These are phyloP conservation scores for Cremastobaeus sp. DNA, from an alignment of 2,888 invertebrate genomes.

Conservation along the genomic window DNA sequence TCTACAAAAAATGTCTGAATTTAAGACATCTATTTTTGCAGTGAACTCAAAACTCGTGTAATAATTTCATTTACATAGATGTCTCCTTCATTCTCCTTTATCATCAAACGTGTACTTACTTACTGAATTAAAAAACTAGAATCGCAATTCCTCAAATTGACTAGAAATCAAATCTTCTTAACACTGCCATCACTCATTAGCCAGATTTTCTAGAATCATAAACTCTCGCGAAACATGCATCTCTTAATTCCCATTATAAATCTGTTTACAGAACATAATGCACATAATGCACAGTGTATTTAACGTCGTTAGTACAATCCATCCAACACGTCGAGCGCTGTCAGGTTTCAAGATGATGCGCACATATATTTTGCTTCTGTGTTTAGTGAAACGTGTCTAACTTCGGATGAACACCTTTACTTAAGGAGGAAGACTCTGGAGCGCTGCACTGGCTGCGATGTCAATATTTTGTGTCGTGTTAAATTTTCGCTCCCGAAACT, in stretches of 20 bases:
- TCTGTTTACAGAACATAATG: conserved; percentile 49
- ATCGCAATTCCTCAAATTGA: no score
- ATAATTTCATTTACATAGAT: no score
- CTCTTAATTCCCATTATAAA: conserved; percentile 51
- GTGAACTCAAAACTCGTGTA: no score
- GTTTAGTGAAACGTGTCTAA: conserved; percentile 56
- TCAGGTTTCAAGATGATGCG: conserved; percentile 46
- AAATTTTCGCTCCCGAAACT: conserved; percentile 40
- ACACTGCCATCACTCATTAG: no score
- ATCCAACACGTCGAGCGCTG: conserved; percentile 41
- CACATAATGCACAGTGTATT: conserved; percentile 48
- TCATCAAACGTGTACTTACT: no score
- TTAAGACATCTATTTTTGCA: no score
- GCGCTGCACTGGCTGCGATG: conserved; percentile 23
- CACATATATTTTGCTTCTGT: conserved; percentile 36
- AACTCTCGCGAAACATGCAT: conserved; percentile 21
- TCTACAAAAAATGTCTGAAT: no score
- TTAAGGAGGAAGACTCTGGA: conserved; percentile 30
- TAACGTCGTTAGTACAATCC: conserved; percentile 51
- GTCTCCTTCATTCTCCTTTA: no score
- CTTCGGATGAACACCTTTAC: conserved; percentile 46
- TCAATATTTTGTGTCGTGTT: conserved; percentile 54
- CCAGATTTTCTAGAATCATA: no score
- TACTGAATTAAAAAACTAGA: no score
- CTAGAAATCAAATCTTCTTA: no score